These are phyloP conservation scores for Drosophila pegasa DNA, from an alignment of 2,888 invertebrate genomes.

Conservation along the genomic window DNA sequence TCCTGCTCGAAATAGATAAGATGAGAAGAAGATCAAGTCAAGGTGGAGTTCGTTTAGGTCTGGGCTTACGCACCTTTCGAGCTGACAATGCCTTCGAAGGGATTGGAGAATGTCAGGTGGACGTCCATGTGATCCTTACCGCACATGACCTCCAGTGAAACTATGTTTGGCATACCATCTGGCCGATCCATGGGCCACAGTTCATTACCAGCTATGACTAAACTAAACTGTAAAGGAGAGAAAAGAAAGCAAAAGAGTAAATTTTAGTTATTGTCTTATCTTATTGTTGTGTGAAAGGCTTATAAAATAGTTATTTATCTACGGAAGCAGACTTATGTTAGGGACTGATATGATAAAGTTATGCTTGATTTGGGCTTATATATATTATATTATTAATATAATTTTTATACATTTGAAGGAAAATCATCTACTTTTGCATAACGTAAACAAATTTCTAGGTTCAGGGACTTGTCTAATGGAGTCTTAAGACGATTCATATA, in stretches of 20 bases:
- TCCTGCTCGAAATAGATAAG: slow-evolving; percentile 84
- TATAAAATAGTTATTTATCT: background rate
- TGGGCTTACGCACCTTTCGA: slow-evolving; percentile 89
- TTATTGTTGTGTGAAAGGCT: background rate
- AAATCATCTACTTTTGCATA: too few species aligned
- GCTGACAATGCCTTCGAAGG: slow-evolving; percentile 96
- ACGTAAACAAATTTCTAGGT: too few species aligned
- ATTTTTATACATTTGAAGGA: too few species aligned
- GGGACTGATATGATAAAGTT: too few species aligned
- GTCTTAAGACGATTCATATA: too few species aligned
- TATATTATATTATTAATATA: too few species aligned
- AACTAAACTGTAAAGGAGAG: slow-evolving; percentile 83
- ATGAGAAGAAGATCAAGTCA: background rate
- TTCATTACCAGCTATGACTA: slow-evolving; percentile 88
- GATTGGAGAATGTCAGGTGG: slow-evolving; percentile 95
- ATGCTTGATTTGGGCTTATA: too few species aligned
- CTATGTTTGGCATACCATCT: slow-evolving; percentile 95
- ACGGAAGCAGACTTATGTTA: background rate
- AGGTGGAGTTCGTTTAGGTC: background rate
- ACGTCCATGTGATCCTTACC: slow-evolving; percentile 98
- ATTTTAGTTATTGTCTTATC: background rate
- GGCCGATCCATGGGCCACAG: slow-evolving; percentile 95
- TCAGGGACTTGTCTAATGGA: too few species aligned
- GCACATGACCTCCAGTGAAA: slow-evolving; percentile 97
- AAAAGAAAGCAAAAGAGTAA: slow-evolving; percentile 15